Evolutionary conservation across 1,140 invertebrate species (phyloP).

Genomic region (Drosophila saltans): DNA sequence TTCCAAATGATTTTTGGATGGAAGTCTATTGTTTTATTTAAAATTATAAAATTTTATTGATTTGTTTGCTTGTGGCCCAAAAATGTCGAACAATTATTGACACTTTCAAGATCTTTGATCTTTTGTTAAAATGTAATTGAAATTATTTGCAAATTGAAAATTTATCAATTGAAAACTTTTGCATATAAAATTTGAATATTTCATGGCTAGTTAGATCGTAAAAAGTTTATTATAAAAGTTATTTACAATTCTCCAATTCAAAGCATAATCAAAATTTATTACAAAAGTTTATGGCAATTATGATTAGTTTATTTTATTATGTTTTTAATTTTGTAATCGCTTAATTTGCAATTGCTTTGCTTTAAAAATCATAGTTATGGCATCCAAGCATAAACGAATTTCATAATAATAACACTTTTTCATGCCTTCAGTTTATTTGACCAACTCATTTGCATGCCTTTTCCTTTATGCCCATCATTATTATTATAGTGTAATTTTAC

Average conservation of each 20-base stretch:
- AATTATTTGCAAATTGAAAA: no score
- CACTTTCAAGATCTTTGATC: constrained; percentile 69
- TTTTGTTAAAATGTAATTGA: constrained; percentile 22
- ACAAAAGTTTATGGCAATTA: background rate
- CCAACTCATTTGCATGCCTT: constrained; percentile 42
- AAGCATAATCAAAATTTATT: no score
- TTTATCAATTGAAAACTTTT: background rate
- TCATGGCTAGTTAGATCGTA: no score
- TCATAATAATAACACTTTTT: background rate
- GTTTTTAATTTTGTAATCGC: background rate
- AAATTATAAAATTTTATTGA: constrained; percentile 60
- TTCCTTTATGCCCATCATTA: constrained; percentile 1
- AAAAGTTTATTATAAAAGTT: no score
- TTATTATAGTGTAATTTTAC: constrained; percentile 46
- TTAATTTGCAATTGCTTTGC: background rate
- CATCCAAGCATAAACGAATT: constrained; percentile 23
- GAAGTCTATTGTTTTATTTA: constrained; percentile 2
- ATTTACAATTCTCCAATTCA: no score
- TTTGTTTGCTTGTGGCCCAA: constrained; percentile 44
- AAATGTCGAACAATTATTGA: constrained; percentile 63
- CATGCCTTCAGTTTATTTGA: constrained; percentile 19
- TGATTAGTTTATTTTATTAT: background rate
- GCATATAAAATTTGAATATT: no score
- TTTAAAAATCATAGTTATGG: background rate
- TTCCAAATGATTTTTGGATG: constrained; percentile 30